Evolutionary conservation across 2,888 invertebrate species (phyloP), one percentile per base, ranked within the genome.

Genomic region (Sphaeridia pumilis): DNA sequence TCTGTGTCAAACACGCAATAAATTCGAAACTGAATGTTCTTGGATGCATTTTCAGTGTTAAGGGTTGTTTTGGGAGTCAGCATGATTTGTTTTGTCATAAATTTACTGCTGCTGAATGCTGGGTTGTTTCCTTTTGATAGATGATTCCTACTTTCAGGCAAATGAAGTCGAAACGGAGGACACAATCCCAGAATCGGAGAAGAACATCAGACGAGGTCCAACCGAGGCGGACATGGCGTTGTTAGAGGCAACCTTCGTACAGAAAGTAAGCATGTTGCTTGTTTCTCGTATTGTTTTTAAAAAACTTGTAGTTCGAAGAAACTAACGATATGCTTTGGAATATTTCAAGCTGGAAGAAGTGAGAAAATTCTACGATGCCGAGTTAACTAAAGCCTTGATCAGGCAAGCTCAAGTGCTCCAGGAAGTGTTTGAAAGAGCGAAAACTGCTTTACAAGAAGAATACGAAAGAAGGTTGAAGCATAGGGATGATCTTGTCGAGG

Each of bases 321-420:
- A n/a, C n/a, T n/a, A n/a, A n/a, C n/a, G n/a, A n/a, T n/a, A n/a
- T n/a, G n/a, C n/a, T n/a, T n/a, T n/a, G n/a, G n/a, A n/a, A 31
- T 7, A 31, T 31, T 26, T 48, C 35, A 21, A 55, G 55, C 34
- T 55, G n/a, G 55, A 55, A 4, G 55, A 51, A 25, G 36, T 56
- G 2, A 48, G 34, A 20, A 17, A 38, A 46, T 35, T 28, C 22
- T 56, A 56, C 26, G 58, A 58, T 38, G 20, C 36, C 25, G 58
- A 58, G 17, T 22, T 58, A 17, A 27, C 49, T 2, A 58, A 50
- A 28, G 38, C 56, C 12, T 27, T 58, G 17, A 20, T 51, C 20
- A 43, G 58, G 4, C 58, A 60, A 46, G 55, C 57, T 26, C 55
- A 56, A 36, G 57, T 52, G 0, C 55, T 57, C 12, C 60, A 60